A percentile compares a stretch with the other conserved stretches of the same genome.
Evolutionary conservation across 2,888 invertebrate genomes (phyloP).

Genomic region (Ethmia dodecea): DNA sequence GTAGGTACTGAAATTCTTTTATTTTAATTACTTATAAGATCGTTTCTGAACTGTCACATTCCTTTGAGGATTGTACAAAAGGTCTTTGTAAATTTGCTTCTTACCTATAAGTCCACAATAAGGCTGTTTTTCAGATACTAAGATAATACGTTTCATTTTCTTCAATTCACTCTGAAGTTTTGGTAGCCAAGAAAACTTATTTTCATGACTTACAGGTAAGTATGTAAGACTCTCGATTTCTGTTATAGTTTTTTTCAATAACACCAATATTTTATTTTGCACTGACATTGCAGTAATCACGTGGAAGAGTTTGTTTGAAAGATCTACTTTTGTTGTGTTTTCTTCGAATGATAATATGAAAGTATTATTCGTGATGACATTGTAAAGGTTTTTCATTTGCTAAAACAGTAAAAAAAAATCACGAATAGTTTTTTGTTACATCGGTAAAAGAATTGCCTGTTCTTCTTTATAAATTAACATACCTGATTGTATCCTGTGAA

Average conservation of each 20-base stretch:
- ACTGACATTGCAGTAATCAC: constrained; percentile 37
- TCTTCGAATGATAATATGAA: constrained; percentile 38
- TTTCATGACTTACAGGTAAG: constrained; percentile 33
- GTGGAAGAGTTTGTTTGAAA: constrained; percentile 28
- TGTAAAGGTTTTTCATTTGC: constrained; percentile 33
- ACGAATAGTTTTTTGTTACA: background rate
- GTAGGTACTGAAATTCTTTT: too few species aligned
- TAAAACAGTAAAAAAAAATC: constrained; percentile 22
- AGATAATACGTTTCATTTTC: constrained; percentile 31
- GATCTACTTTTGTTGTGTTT: constrained; percentile 25
- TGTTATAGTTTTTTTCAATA: constrained; percentile 29
- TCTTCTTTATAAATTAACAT: constrained; percentile 7
- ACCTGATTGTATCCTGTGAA: constrained; percentile 37
- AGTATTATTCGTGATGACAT: constrained; percentile 24
- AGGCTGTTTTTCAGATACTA: constrained; percentile 40
- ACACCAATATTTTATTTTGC: constrained; percentile 30
- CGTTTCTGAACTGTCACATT: too few species aligned
- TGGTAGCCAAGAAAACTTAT: constrained; percentile 39
- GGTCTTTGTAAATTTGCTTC: background rate
- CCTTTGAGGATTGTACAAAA: too few species aligned
- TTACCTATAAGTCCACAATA: constrained; percentile 43
- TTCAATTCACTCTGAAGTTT: constrained; percentile 33
- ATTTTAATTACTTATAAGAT: too few species aligned
- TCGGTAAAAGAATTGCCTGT: background rate
- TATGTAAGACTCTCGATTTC: constrained; percentile 26